A percentile compares a stretch with the other conserved stretches of the same genome.
phyloP scores from a whole-genome alignment of 2,113 vertebrate species.

The Crotophaga sulcirostris region DNA sequence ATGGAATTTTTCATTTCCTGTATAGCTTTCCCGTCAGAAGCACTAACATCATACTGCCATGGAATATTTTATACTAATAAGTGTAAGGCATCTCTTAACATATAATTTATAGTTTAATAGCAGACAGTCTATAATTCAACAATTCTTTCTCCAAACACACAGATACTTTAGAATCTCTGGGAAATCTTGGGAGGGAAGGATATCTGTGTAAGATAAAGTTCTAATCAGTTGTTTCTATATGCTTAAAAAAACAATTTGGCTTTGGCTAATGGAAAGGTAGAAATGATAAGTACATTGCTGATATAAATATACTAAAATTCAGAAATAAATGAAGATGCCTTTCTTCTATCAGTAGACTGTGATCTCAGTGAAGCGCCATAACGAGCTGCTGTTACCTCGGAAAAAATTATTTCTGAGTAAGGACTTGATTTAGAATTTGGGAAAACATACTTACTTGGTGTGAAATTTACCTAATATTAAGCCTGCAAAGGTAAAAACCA shows the following conservation, averaged over 20 bases:
- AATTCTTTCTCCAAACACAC: not conserved
- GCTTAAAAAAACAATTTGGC: not conserved
- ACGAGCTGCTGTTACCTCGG: not conserved
- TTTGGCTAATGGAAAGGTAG: not conserved
- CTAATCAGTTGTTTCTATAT: not conserved
- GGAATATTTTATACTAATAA: not conserved
- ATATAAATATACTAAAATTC: not conserved
- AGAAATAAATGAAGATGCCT: constrained; percentile 17
- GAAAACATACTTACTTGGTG: not conserved
- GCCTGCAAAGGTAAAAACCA: not conserved
- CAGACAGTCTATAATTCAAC: not conserved
- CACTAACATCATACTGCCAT: not conserved
- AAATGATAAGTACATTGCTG: not conserved
- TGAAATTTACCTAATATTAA: not conserved
- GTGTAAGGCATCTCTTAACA: not conserved
- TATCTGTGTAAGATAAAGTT: not conserved
- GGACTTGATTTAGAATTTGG: not conserved
- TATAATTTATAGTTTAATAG: not conserved
- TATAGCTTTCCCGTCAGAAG: not conserved
- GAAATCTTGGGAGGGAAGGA: not conserved
- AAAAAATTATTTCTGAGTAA: not conserved
- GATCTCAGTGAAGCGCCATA: not conserved
- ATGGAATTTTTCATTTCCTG: not conserved
- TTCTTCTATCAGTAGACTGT: not conserved
- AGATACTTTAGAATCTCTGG: not conserved